phyloP scores from a whole-genome alignment of 2,113 vertebrate species.

The Melanerpes formicivorus region DNA sequence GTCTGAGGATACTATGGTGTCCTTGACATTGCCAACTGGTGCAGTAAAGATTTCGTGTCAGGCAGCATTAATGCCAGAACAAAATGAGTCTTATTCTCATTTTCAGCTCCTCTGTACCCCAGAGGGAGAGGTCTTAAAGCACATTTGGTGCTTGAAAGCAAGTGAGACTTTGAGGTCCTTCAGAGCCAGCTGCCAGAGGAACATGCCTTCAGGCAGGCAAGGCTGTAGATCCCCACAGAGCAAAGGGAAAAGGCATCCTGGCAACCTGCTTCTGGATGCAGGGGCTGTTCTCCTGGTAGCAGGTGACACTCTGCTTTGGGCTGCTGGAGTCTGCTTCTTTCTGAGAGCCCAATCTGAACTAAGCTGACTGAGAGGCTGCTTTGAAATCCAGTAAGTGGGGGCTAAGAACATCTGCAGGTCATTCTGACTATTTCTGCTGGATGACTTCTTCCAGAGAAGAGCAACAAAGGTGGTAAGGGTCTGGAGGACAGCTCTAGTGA shows the following conservation, averaged over 20 bases:
- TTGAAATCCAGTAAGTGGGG: no score
- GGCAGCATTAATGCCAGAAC: background rate
- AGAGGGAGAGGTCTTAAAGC: background rate
- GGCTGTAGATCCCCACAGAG: background rate
- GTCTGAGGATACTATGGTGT: background rate
- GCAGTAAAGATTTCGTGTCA: background rate
- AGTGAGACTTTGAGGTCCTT: background rate
- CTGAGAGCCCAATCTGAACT: background rate
- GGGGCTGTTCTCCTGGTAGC: fast-evolving
- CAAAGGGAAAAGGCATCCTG: background rate
- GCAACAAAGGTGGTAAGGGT: no score
- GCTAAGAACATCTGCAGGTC: no score
- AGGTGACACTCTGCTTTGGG: background rate
- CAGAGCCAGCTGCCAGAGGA: background rate
- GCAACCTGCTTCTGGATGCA: background rate
- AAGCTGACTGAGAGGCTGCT: no score
- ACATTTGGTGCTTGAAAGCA: background rate
- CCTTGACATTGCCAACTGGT: background rate
- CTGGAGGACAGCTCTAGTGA: no score
- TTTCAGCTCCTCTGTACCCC: background rate
- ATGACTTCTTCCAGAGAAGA: no score
- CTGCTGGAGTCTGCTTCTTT: background rate
- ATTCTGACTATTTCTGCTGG: no score
- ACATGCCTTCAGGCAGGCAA: fast-evolving
- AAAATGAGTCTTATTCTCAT: background rate